Evolutionary conservation across 2,888 invertebrate genomes (phyloP), one percentile per base, ranked within the genome.

Genomic region (Poecilobothrus nobilitatus): DNA sequence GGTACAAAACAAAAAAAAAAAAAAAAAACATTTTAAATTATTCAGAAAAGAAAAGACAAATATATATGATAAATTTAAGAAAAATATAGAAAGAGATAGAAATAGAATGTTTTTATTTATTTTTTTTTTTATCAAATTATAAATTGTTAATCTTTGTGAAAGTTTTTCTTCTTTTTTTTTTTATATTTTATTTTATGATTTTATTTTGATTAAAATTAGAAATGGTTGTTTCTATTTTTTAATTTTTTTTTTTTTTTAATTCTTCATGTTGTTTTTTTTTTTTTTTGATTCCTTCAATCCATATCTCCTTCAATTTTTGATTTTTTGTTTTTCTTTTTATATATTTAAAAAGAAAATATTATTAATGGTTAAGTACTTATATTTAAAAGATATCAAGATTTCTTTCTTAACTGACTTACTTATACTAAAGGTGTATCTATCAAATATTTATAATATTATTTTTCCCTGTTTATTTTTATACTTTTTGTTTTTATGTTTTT

Each of bases 171-270:
- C 53, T 53, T 53, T 4, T 53, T 27, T 4, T 4, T 27, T 27
- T 4, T 27, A 27, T 27, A 27, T 27, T 27, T n/a, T 53, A 37
- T 10, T 53, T 53, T 53, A 27, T 53, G 53, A 53, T 18, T 53
- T 53, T 53, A 53, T 53, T 53, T 53, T 53, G 53, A 53, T 53
- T 53, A 53, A 53, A 53, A 53, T 53, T 53, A 53, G 53, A 53
- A 53, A 53, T 53, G 53, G 53, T 27, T 27, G 27, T 27, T 27
- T 27, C 27, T 4, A 27, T 4, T 27, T 27, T 27, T 27, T 27
- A 27, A 27, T 27, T 27, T 27, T 27, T 27, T 5, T 27, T 27
- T 27, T 27, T 27, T 27, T 27, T 2, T 27, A 4, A 27, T 27
- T 27, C 3, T 27, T 27, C 3, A 4, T 53, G 53, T 53, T 53